These are phyloP conservation scores for Oxytorus armatus DNA, from an alignment of 2,888 invertebrate genomes.

Conservation along the genomic window DNA sequence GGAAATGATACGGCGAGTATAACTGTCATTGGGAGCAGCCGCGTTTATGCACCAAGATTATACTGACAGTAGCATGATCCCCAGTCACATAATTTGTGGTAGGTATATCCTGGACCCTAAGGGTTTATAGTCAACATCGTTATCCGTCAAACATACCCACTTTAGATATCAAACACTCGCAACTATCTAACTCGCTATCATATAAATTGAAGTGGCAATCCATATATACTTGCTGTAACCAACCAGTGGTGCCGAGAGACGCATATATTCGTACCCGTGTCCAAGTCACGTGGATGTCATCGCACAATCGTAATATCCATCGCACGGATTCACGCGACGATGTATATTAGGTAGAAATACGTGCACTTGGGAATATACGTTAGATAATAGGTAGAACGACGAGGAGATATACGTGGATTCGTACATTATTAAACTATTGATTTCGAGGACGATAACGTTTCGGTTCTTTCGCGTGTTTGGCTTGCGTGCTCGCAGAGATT, in stretches of 20 bases:
- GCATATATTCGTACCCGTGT: background rate
- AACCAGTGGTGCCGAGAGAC: background rate
- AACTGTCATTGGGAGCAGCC: no score
- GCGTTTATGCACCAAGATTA: no score
- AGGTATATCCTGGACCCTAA: background rate
- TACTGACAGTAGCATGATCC: background rate
- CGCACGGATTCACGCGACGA: slow-evolving; percentile 38
- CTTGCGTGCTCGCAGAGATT: slow-evolving; percentile 39
- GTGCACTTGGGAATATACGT: background rate
- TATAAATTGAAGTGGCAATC: slow-evolving; percentile 21
- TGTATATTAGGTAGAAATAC: slow-evolving; percentile 31
- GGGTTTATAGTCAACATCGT: slow-evolving; percentile 9
- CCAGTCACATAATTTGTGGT: background rate
- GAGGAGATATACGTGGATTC: slow-evolving; percentile 17
- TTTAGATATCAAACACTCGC: background rate
- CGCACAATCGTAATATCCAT: slow-evolving; percentile 49
- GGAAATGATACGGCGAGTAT: no score
- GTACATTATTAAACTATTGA: slow-evolving; percentile 63
- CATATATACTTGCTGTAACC: background rate
- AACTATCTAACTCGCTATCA: slow-evolving; percentile 8
- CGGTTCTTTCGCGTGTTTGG: slow-evolving; percentile 29
- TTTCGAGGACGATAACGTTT: slow-evolving; percentile 14
- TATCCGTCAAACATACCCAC: background rate
- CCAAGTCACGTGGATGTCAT: slow-evolving; percentile 22
- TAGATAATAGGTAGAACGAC: slow-evolving; percentile 24